Evolutionary conservation across 1,140 invertebrate genomes (phyloP).

Genomic region (Oedothorax gibbosus): DNA sequence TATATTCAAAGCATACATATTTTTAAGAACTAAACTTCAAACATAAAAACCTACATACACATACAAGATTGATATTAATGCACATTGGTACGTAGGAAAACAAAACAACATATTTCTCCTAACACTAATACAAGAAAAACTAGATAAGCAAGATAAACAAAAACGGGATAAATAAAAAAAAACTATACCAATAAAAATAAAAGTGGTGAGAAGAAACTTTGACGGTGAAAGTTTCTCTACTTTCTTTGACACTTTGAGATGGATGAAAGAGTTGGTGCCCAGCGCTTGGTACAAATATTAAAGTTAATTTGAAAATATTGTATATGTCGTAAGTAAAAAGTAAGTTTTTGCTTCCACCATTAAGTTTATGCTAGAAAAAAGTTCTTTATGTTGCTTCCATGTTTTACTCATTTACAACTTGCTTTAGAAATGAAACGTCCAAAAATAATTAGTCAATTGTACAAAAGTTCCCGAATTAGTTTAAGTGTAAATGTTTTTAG

Average conservation of each 20-base stretch:
- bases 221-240: not conserved
- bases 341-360: no score
- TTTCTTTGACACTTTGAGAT: constrained; percentile 32
- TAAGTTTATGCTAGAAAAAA: no score
- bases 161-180: not conserved
- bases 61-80: not conserved
- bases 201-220: not conserved
- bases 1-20: no score
- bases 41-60: not conserved
- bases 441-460: no score
- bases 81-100: not conserved
- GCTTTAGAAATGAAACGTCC: no score
- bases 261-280: constrained; percentile 6
- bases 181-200: not conserved
- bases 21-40: not conserved
- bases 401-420: no score
- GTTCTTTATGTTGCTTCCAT: no score
- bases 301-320: no score
- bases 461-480: no score
- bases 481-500: no score
- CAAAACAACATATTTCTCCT: not conserved
- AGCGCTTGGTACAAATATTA: no score
- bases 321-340: no score
- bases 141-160: not conserved
- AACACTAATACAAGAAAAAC: not conserved